These are phyloP conservation scores for Sesia bembeciformis DNA, from an alignment of 2,888 invertebrate species.

Conservation along the genomic window DNA sequence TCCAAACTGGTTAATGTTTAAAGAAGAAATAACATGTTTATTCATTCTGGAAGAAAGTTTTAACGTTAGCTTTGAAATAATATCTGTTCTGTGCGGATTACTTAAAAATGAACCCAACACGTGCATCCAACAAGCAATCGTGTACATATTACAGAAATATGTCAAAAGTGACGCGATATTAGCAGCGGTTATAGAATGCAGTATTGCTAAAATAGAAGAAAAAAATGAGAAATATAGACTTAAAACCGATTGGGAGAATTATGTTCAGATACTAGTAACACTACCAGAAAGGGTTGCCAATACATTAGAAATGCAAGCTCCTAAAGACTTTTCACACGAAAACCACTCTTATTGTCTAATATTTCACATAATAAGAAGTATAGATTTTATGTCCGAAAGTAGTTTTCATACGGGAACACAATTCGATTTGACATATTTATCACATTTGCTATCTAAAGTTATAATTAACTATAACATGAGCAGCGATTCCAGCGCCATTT, in stretches of 20 bases:
- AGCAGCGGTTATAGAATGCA: slow-evolving; percentile 53
- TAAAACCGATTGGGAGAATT: slow-evolving; percentile 59
- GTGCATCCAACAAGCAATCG: slow-evolving; percentile 36
- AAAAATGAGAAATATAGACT: slow-evolving; percentile 16
- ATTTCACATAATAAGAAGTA: slow-evolving; percentile 73
- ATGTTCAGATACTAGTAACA: slow-evolving; percentile 77
- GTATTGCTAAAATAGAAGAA: slow-evolving; percentile 8
- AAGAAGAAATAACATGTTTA: slow-evolving; percentile 47
- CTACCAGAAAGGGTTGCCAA: slow-evolving; percentile 84
- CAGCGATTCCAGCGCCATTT: slow-evolving; percentile 55
- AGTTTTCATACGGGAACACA: slow-evolving; percentile 31
- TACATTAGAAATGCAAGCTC: slow-evolving; percentile 67
- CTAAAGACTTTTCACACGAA: slow-evolving; percentile 72
- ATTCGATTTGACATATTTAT: slow-evolving; percentile 54
- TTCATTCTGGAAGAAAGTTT: slow-evolving; percentile 73
- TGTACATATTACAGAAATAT: slow-evolving; percentile 56
- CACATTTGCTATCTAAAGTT: slow-evolving; percentile 76
- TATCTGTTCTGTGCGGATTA: slow-evolving; percentile 57
- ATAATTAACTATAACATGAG: slow-evolving; percentile 71
- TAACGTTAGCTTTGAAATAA: slow-evolving; percentile 53
- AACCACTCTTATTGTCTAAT: slow-evolving; percentile 75
- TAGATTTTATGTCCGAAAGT: slow-evolving; percentile 75
- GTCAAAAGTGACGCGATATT: slow-evolving; percentile 75
- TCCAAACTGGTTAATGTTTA: slow-evolving; percentile 74
- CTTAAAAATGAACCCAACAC: slow-evolving; percentile 52